These are phyloP conservation scores for Naso thynnoides DNA, from an alignment of 2,797 vertebrate genomes.

Conservation along the genomic window DNA sequence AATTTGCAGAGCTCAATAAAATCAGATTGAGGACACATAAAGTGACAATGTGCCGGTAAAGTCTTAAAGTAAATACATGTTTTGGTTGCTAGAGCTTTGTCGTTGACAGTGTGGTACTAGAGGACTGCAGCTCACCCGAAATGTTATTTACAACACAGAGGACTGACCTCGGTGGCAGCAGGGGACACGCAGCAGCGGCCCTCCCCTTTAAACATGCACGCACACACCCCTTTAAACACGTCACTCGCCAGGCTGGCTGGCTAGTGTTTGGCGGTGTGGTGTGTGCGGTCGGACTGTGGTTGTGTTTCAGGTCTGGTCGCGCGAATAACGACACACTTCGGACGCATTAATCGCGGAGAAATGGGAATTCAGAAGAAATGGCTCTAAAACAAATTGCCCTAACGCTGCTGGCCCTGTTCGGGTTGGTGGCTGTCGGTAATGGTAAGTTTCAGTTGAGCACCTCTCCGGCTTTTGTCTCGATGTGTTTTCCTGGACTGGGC, in stretches of 20 bases:
- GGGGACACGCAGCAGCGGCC: constrained; percentile 36
- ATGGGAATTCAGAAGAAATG: constrained; percentile 86
- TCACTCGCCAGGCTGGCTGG: constrained; percentile 77
- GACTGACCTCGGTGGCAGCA: constrained; percentile 49
- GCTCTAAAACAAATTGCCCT: constrained; percentile 73
- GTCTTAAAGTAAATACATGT: not conserved
- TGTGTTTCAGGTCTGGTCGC: constrained; percentile 79
- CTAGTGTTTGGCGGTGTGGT: constrained; percentile 70
- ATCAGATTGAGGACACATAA: not conserved
- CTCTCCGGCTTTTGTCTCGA: constrained; percentile 76
- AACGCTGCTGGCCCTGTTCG: constrained; percentile 77
- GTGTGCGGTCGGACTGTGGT: constrained; percentile 82
- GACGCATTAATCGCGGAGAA: constrained; percentile 79
- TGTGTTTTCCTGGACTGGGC: constrained; percentile 77
- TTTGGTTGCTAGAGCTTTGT: not conserved
- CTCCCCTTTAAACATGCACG: constrained; percentile 82
- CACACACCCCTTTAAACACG: constrained; percentile 84
- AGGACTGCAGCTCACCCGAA: not conserved
- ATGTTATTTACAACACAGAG: constrained; percentile 27
- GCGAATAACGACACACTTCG: constrained; percentile 78
- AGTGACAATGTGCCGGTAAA: not conserved
- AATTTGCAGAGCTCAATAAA: not conserved
- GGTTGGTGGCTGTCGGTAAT: constrained; percentile 70
- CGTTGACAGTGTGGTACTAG: not conserved
- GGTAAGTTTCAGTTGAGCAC: constrained; percentile 80